phyloP scores from a whole-genome alignment of 1,140 invertebrate genomes.

The Teleogryllus occipitalis region DNA sequence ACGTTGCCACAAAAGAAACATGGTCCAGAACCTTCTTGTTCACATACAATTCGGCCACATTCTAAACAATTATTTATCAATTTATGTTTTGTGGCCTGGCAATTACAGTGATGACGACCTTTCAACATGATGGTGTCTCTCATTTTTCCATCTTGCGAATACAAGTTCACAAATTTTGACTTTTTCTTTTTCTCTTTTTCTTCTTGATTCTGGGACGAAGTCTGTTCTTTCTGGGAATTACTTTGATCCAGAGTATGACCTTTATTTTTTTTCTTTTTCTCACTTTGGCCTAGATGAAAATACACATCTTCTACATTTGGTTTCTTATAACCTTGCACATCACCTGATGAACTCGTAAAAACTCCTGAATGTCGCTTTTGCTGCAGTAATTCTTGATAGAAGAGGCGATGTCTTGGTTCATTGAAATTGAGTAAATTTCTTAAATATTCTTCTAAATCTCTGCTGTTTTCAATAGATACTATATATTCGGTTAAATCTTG shows the following conservation, averaged over 20 bases:
- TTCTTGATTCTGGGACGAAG: neutral
- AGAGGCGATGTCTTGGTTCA: conserved; percentile 52
- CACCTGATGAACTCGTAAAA: conserved; percentile 22
- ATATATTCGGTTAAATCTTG: conserved; percentile 48
- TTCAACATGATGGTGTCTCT: conserved; percentile 55
- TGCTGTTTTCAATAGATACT: conserved; percentile 50
- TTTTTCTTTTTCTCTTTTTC: conserved; percentile 34
- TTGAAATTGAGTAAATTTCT: conserved; percentile 53
- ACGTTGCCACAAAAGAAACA: conserved; percentile 78
- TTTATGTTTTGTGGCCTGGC: conserved; percentile 82
- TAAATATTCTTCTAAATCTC: conserved; percentile 61
- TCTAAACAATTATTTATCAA: conserved; percentile 89
- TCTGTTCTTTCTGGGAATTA: neutral
- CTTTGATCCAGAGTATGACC: neutral
- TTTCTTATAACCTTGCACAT: conserved; percentile 20
- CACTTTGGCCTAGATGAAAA: conserved; percentile 19
- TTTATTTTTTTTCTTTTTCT: conserved; percentile 25
- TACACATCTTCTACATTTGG: conserved; percentile 21
- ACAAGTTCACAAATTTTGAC: conserved; percentile 66
- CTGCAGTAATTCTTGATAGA: conserved; percentile 48
- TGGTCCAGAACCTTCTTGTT: conserved; percentile 92
- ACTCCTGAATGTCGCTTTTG: conserved; percentile 41
- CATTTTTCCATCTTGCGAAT: conserved; percentile 59
- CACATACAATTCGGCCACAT: conserved; percentile 92
- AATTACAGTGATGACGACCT: conserved; percentile 80